Percentiles rank a stretch among this genome's conserved stretches.
These are phyloP conservation scores for Horisme vitalbata DNA, from an alignment of 2,888 invertebrate genomes.

Conservation along the genomic window DNA sequence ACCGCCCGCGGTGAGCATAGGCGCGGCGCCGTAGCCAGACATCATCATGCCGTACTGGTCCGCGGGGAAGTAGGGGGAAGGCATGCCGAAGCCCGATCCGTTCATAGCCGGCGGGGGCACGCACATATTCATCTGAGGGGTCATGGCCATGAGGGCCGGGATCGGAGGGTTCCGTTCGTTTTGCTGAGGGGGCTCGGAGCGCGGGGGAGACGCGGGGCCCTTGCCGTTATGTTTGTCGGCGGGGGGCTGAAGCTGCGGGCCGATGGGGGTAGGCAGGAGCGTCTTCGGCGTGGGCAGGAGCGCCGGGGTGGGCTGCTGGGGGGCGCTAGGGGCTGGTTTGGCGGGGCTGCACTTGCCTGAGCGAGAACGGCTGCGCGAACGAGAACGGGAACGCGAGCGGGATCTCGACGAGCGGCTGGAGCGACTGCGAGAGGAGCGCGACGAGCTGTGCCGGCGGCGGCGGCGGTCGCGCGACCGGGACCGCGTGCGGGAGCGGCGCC, in stretches of 20 bases:
- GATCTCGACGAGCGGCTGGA: slow-evolving; percentile 69
- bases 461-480: slow-evolving; percentile 65
- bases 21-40: slow-evolving; percentile 44
- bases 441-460: slow-evolving; percentile 71
- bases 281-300: slow-evolving; percentile 55
- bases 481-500: slow-evolving; percentile 56
- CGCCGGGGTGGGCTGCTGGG: slow-evolving; percentile 57
- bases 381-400: slow-evolving; percentile 69
- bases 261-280: slow-evolving; percentile 58
- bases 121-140: slow-evolving; percentile 71
- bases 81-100: slow-evolving; percentile 63
- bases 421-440: slow-evolving; percentile 70
- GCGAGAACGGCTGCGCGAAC: slow-evolving; percentile 74
- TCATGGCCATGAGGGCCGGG: slow-evolving; percentile 68
- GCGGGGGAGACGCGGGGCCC: slow-evolving; percentile 46
- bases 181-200: neutral
- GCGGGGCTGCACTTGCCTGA: slow-evolving; percentile 81
- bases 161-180: slow-evolving; percentile 44
- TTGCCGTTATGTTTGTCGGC: slow-evolving; percentile 46
- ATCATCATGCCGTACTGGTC: slow-evolving; percentile 75
- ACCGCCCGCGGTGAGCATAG: slow-evolving; percentile 50
- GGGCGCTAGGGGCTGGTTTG: slow-evolving; percentile 51
- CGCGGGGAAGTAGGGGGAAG: slow-evolving; percentile 63
- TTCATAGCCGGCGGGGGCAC: slow-evolving; percentile 60
- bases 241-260: slow-evolving; percentile 55